Evolutionary conservation across 2,113 vertebrate genomes (phyloP), one percentile per base, ranked within the genome.

Genomic region (Zapornia atra): DNA sequence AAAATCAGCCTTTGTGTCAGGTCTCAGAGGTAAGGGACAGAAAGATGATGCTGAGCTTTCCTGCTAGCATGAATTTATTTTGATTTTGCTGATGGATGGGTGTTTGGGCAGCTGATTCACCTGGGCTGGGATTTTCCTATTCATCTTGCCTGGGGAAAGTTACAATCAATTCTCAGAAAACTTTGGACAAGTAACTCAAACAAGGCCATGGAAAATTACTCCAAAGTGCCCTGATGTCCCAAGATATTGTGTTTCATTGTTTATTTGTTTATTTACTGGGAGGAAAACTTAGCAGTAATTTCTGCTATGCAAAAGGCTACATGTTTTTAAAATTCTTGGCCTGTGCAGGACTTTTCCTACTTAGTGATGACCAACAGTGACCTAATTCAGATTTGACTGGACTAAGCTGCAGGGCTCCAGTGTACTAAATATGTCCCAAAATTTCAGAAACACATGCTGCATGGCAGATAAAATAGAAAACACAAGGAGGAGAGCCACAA

Each of bases 211-310:
- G 94, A 96, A 97, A 96, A 84, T 60, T 94, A 91, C 81, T 91
- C 64, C 0, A 4, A 87, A 94, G 81, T 76, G 61, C 91, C 57
- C 57, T 56, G 81, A 84, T 85, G 82, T 79, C 84, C 81, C 70
- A 89, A 56, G 70, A 95, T 95, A 96, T 75, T 91, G 33, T 85
- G 48, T 97, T 96, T 96, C 95, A 95, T 33, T 96, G 92, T 94
- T 95, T 95, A 70, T 94, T 95, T 94, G 84, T 96, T 95, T 96
- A 94, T 93, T 94, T 96, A 87, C 92, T 79, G 22, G 57, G 94
- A 90, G 84, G 84, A 80, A 93, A 96, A 78, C 70, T 38, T 68
- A 93, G 81, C 81, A 95, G 78, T 79, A 82, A 95, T 79, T 90
- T 91, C 92, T 94, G 87, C 93, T 94, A 94, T 97, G 96, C 87